phyloP scores from a whole-genome alignment of 2,797 vertebrate genomes.

The Acrossocheilus fasciatus region DNA sequence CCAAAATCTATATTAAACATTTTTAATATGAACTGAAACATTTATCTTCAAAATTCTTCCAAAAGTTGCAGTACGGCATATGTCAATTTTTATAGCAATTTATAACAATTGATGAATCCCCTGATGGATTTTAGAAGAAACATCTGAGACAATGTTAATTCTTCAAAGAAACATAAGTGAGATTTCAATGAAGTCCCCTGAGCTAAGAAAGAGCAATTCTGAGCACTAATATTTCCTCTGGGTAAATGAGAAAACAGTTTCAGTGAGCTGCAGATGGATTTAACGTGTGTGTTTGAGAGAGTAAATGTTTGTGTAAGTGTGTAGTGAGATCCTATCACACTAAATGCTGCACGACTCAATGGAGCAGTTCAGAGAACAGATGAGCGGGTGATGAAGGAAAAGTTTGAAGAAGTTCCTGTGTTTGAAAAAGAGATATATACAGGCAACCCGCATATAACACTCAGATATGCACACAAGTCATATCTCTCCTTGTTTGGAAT shows the following conservation, averaged over 20 bases:
- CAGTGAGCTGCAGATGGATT: not conserved
- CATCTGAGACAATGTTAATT: not conserved
- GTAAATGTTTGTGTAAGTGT: constrained; percentile 34
- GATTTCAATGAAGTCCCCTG: constrained; percentile 17
- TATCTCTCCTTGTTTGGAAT: not conserved
- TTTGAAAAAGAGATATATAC: constrained; percentile 31
- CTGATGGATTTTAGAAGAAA: not conserved
- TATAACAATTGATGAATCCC: not conserved
- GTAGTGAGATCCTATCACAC: constrained; percentile 52
- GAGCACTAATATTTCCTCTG: constrained; percentile 16
- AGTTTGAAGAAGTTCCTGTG: constrained; percentile 34
- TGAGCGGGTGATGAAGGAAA: constrained; percentile 37
- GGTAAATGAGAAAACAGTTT: constrained; percentile 23
- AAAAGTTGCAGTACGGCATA: too few species aligned
- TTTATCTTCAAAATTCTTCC: not conserved
- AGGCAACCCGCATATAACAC: constrained; percentile 21
- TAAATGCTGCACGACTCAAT: constrained; percentile 27
- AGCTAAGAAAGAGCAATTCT: constrained; percentile 30
- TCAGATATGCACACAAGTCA: not conserved
- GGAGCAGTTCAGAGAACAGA: constrained; percentile 42
- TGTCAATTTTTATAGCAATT: not conserved
- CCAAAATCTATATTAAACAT: not conserved
- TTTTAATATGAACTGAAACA: not conserved
- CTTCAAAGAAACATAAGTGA: constrained; percentile 20
- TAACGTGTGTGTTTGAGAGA: constrained; percentile 2